These are phyloP conservation scores for Melanotaenia trifasciata DNA, from an alignment of 2,797 vertebrate species.

Conservation along the genomic window DNA sequence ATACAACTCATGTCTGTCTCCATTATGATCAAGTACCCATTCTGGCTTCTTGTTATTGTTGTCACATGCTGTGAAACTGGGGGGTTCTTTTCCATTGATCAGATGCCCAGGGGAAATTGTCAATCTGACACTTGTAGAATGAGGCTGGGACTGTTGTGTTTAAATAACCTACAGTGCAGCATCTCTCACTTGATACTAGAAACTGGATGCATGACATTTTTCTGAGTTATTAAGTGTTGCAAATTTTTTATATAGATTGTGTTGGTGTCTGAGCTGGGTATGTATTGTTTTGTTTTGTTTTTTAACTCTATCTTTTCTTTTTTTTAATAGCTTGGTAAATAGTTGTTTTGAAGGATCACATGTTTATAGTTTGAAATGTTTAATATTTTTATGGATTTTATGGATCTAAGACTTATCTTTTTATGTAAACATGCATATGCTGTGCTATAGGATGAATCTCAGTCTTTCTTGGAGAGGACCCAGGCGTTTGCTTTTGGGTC, in stretches of 20 bases:
- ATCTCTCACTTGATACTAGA: conserved; percentile 26
- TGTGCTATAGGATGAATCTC: conserved; percentile 13
- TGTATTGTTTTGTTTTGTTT: neutral
- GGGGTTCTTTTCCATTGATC: conserved; percentile 65
- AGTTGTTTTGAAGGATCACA: neutral
- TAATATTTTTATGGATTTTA: neutral
- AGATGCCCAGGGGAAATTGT: conserved; percentile 46
- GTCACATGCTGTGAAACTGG: conserved; percentile 31
- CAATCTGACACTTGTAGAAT: conserved; percentile 31
- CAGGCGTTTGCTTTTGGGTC: conserved; percentile 29
- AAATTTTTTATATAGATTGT: neutral
- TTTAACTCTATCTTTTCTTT: neutral
- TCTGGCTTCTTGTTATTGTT: conserved; percentile 55
- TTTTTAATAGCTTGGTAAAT: neutral
- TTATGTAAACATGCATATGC: neutral
- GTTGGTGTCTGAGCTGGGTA: neutral
- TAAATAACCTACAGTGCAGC: conserved; percentile 41
- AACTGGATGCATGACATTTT: neutral
- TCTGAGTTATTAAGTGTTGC: neutral
- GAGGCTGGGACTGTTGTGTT: conserved; percentile 3
- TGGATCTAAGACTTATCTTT: neutral
- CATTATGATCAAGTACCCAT: conserved; percentile 60
- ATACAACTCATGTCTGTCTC: conserved; percentile 55
- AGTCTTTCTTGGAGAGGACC: conserved; percentile 3
- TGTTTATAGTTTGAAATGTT: neutral